phyloP scores from a whole-genome alignment of 2,113 vertebrate species.

The Australoheros scitulus region DNA sequence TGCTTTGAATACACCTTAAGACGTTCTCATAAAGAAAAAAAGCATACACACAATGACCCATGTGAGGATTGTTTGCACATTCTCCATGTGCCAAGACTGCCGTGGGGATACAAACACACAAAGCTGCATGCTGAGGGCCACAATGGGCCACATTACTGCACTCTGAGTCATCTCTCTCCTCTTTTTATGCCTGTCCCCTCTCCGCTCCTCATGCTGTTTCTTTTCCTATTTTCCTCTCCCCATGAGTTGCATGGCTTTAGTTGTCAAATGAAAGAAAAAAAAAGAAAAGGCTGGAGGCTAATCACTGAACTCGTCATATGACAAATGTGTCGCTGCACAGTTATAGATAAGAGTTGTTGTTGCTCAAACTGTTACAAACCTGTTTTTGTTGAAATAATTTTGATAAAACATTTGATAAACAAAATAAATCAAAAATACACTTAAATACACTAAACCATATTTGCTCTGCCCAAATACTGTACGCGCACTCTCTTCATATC shows the following conservation, averaged over 20 bases:
- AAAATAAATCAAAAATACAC: not conserved
- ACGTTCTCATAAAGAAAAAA: not conserved
- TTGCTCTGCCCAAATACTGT: not conserved
- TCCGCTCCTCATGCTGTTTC: slow-evolving; percentile 4
- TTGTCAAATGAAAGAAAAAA: slow-evolving; percentile 15
- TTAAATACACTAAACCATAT: not conserved
- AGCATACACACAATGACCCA: not conserved
- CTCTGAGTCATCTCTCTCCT: slow-evolving; percentile 63
- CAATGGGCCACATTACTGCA: slow-evolving; percentile 59
- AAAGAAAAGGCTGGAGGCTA: not conserved
- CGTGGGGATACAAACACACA: slow-evolving; percentile 29
- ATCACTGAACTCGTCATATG: slow-evolving; percentile 17
- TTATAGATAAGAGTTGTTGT: not conserved
- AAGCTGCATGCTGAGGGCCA: slow-evolving; percentile 45
- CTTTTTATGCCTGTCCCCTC: slow-evolving; percentile 25
- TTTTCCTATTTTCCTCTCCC: not conserved
- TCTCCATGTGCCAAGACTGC: slow-evolving; percentile 16
- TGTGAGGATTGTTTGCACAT: slow-evolving; percentile 18
- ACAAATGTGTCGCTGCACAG: slow-evolving; percentile 13
- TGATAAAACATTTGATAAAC: not conserved
- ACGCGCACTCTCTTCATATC: not conserved
- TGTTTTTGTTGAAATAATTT: not conserved
- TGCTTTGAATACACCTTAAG: not conserved
- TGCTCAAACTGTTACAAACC: not conserved
- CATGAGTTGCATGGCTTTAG: not conserved